These are phyloP conservation scores for Pseudomugil gertrudae DNA, from an alignment of 2,797 vertebrate species.

Conservation along the genomic window DNA sequence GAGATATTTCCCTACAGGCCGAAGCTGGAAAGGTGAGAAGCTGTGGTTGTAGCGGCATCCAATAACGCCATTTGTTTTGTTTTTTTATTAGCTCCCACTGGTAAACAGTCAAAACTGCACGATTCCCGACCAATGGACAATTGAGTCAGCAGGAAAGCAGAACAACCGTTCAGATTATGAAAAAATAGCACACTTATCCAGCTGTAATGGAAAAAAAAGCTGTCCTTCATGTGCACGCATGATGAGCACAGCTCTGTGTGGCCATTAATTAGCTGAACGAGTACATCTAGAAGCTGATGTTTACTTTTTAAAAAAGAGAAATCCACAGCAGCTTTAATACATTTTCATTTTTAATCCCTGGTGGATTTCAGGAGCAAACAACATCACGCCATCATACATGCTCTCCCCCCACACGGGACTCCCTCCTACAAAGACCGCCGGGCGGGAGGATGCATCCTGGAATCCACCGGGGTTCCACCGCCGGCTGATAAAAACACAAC, in stretches of 20 bases:
- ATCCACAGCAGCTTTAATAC: neutral
- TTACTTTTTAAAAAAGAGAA: neutral
- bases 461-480: too few species aligned
- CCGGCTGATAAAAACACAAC: too few species aligned
- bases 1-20: slow-evolving; percentile 53
- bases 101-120: slow-evolving; percentile 49
- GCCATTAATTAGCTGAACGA: neutral
- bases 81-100: slow-evolving; percentile 51
- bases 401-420: too few species aligned
- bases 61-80: slow-evolving; percentile 43
- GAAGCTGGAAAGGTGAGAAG: slow-evolving; percentile 21
- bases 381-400: too few species aligned
- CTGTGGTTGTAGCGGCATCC: slow-evolving; percentile 20
- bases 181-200: slow-evolving; percentile 1
- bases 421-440: too few species aligned
- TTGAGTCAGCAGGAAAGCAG: slow-evolving; percentile 28
- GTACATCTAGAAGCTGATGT: neutral
- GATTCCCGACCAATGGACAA: slow-evolving; percentile 28
- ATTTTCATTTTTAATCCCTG: too few species aligned
- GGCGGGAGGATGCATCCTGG: too few species aligned
- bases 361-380: too few species aligned
- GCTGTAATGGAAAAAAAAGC: neutral
- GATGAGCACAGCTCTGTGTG: neutral
- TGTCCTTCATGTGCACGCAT: neutral
- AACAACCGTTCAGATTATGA: neutral